Base-by-base conservation (phyloP, 2,888 invertebrate genomes). In the Seira musarum region DNA sequence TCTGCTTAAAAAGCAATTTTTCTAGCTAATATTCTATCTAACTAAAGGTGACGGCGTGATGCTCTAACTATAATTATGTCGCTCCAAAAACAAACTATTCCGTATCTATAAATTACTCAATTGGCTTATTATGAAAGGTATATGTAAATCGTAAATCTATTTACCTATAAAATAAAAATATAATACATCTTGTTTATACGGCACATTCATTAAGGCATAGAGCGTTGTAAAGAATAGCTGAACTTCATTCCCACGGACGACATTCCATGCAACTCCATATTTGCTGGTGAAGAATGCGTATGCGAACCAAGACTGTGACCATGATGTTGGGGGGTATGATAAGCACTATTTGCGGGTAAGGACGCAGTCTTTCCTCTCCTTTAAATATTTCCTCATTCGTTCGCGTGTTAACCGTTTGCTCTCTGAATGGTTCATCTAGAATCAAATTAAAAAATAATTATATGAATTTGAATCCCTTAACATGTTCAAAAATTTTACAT, bases 341-440 rank as follows among this genome's bases (percentile, higher is more conserved):
- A 77, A 35, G 22, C 61, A 63, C 24, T 69, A 30, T 30, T 30
- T 30, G 22, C 46, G 15, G 35, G 25, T 77, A 10, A 35, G 61
- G 25, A n/a, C 53, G 61, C 22, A 68, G 61, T 8, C 30, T 2
- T 30, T 46, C 13, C 76, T 17, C 30, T 66, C 25, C n/a, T n/a
- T n/a, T n/a, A n/a, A 30, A 72, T 30, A 60, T 69, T 80, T 64
- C 80, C 74, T 87, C 91, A 91, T 91, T n/a, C 89, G 89, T 73
- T 91, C 90, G 49, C 90, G 88, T 5, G 87, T 87, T 49, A 88
- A 76, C 65, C 78, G 24, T 49, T 76, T 78, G 2, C 53, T 64
- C 53, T 78, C 78, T n/a, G 53, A 66, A 0, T 70, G n/a, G 60
- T 71, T 78, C 78, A 78, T 78, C 78, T 78, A 71, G 65, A 78